Conservation (phyloP, 2,888 invertebrate species). For the Lithophane socia region DNA sequence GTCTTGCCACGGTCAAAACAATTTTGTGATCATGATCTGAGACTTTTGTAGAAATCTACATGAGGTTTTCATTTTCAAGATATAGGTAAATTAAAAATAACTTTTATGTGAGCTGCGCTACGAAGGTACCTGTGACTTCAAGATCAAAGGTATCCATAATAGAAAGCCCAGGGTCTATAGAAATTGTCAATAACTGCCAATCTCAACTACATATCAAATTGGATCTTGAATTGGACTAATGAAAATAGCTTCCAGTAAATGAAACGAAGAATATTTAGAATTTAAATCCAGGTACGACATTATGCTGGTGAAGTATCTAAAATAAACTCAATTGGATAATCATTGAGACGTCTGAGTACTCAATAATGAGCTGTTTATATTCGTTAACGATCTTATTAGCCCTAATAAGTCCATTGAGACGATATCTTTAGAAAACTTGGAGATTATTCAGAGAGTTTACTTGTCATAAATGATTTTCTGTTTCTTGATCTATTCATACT, state of each 20-base stretch:
- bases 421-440: conserved; percentile 2
- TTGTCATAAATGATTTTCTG: background rate
- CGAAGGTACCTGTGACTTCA: no score
- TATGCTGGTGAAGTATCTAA: background rate
- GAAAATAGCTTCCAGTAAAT: background rate
- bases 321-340: conserved; percentile 25
- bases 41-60: background rate
- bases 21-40: background rate
- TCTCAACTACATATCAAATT: background rate
- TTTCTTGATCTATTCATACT: background rate
- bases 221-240: conserved; percentile 5
- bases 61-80: background rate
- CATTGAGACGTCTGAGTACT: conserved; percentile 24
- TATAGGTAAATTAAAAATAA: no score
- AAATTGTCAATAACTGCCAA: background rate
- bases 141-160: background rate
- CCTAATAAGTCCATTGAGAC: conserved; percentile 30
- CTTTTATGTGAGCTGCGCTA: background rate
- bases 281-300: background rate
- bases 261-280: conserved; percentile 1
- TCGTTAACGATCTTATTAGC: conserved; percentile 33
- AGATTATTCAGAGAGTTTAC: conserved; percentile 4
- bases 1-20: background rate
- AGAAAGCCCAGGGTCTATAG: background rate
- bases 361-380: conserved; percentile 27